phyloP scores from a whole-genome alignment of 2,113 vertebrate genomes.

The Campylomormyrus numenius region DNA sequence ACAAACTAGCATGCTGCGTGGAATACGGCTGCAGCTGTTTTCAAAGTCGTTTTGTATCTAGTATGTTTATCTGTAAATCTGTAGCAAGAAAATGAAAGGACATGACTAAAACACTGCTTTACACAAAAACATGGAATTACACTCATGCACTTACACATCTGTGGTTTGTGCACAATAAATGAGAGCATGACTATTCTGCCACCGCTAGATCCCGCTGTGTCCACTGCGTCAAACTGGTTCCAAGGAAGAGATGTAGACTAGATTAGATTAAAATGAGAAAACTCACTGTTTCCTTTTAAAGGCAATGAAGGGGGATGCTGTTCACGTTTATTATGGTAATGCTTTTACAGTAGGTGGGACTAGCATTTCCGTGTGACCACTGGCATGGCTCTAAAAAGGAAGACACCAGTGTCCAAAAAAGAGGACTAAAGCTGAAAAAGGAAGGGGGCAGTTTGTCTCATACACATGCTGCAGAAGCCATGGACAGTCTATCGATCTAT shows the following conservation, averaged over 20 bases:
- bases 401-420: background rate
- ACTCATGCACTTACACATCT: background rate
- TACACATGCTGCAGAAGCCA: background rate
- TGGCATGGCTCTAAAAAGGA: background rate
- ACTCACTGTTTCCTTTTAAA: constrained; percentile 58
- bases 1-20: background rate
- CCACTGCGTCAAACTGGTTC: background rate
- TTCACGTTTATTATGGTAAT: background rate
- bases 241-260: constrained; percentile 41
- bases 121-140: background rate
- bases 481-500: background rate
- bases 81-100: background rate
- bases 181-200: constrained; percentile 10
- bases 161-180: background rate
- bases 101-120: background rate
- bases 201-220: constrained; percentile 34
- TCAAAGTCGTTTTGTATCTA: background rate
- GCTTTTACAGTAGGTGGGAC: background rate
- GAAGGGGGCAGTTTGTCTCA: background rate
- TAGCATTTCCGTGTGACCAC: background rate
- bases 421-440: background rate
- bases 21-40: background rate
- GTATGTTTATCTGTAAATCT: background rate
- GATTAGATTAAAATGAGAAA: constrained; percentile 49
- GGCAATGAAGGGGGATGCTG: constrained; percentile 57